A percentile compares a stretch with the other conserved stretches of the same genome.
Evolutionary conservation across 2,113 vertebrate species (phyloP).

Genomic region (Orthonyx spaldingii): DNA sequence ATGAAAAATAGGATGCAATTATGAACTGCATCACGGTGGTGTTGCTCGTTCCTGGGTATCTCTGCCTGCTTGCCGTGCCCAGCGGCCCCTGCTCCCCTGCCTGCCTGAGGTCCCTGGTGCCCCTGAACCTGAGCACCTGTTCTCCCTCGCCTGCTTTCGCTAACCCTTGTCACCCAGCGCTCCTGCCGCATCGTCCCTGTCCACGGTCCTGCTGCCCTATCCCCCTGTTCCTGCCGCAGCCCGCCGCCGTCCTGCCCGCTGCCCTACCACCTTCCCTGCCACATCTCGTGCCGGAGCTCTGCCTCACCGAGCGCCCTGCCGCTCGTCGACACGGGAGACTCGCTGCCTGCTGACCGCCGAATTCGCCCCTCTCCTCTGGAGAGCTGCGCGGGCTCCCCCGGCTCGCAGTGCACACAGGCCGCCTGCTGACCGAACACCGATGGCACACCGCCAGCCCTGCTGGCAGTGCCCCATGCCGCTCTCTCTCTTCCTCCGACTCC

Average conservation of each 20-base stretch:
- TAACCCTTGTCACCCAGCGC: rapidly evolving
- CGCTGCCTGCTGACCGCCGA: background rate
- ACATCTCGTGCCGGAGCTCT: too few species aligned
- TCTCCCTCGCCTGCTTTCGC: background rate
- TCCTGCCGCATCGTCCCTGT: background rate
- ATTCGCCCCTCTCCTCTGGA: background rate
- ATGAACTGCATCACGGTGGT: rapidly evolving
- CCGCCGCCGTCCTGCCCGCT: background rate
- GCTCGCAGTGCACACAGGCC: background rate
- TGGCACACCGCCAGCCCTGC: too few species aligned
- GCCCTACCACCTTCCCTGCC: background rate
- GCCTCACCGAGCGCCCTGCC: rapidly evolving
- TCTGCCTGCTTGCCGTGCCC: background rate
- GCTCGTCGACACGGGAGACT: rapidly evolving
- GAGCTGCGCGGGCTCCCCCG: background rate
- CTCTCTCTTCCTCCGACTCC: background rate
- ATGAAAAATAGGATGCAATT: too few species aligned
- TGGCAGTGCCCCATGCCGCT: too few species aligned
- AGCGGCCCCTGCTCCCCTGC: background rate
- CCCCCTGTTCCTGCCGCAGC: background rate
- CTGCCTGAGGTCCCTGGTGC: background rate
- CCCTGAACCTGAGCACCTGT: background rate
- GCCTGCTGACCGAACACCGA: background rate
- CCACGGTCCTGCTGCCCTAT: too few species aligned
- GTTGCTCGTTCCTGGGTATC: background rate